Conservation (phyloP, 2,888 invertebrate species). For the Elmis aenea region DNA sequence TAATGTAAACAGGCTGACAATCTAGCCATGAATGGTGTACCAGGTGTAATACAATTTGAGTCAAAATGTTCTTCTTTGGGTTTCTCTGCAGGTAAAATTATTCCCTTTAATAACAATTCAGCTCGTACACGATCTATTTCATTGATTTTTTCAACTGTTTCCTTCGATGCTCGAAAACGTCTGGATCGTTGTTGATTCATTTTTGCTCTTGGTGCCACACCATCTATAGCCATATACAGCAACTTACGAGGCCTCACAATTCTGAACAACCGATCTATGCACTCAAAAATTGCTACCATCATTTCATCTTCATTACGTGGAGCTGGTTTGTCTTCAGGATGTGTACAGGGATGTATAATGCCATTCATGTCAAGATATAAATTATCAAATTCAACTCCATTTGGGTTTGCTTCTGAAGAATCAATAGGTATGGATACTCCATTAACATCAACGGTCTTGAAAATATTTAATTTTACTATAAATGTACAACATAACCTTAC, state of each 20-base stretch:
- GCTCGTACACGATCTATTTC: conserved; percentile 77
- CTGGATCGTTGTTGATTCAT: conserved; percentile 99
- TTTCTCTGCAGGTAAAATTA: conserved; percentile 78
- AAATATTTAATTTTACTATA: too few species aligned
- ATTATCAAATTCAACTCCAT: conserved; percentile 96
- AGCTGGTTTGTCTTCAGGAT: conserved; percentile 96
- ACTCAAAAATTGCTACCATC: conserved; percentile 99
- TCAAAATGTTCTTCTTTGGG: conserved; percentile 93
- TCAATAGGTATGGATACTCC: conserved; percentile 75
- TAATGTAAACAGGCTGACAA: conserved; percentile 81
- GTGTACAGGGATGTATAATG: conserved; percentile 99
- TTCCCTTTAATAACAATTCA: conserved; percentile 68
- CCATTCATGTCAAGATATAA: conserved; percentile 98
- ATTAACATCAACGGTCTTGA: conserved; percentile 66
- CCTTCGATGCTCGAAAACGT: conserved; percentile 94
- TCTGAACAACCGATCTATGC: conserved; percentile 90
- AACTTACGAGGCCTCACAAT: conserved; percentile 90
- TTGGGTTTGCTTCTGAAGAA: conserved; percentile 86
- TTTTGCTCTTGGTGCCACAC: conserved; percentile 97
- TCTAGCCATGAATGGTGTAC: conserved; percentile 96
- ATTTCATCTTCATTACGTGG: conserved; percentile 99
- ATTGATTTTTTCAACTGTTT: conserved; percentile 80
- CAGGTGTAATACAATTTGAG: conserved; percentile 98
- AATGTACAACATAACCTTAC: conserved; percentile 2
- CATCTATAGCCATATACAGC: conserved; percentile 99